phyloP scores from a whole-genome alignment of 2,797 vertebrate species.

The Pachyuromys duprasi region DNA sequence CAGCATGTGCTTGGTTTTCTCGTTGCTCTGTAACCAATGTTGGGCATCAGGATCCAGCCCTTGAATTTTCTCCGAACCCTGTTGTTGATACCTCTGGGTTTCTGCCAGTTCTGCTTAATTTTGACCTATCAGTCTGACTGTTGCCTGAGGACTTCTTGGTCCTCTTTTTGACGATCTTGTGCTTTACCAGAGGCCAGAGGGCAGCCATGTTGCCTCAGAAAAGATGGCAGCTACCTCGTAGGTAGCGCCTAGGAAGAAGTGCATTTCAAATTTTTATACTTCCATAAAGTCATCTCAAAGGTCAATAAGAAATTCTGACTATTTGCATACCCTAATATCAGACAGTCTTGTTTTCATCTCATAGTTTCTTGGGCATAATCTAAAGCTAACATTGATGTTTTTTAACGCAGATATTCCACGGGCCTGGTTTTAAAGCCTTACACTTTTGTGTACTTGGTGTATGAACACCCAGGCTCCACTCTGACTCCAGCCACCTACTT shows the following conservation, averaged over 20 bases:
- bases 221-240: too few relatives aligned
- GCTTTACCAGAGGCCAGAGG: too few relatives aligned
- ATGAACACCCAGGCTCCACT: background rate
- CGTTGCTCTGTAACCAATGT: too few relatives aligned
- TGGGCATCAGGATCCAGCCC: too few relatives aligned
- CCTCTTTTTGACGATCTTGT: too few relatives aligned
- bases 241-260: background rate
- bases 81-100: too few relatives aligned
- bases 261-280: background rate
- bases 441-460: background rate
- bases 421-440: background rate
- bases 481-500: background rate
- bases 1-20: too few relatives aligned
- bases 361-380: slow-evolving; percentile 48
- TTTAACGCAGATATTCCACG: slow-evolving; percentile 42
- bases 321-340: background rate
- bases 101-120: too few relatives aligned
- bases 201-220: too few relatives aligned
- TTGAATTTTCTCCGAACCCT: too few relatives aligned
- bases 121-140: too few relatives aligned
- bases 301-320: slow-evolving; percentile 2
- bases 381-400: background rate
- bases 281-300: background rate
- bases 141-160: too few relatives aligned
- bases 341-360: background rate